These are phyloP conservation scores for Chlamydotis undulata DNA, from an alignment of 2,113 vertebrate species.

Conservation along the genomic window DNA sequence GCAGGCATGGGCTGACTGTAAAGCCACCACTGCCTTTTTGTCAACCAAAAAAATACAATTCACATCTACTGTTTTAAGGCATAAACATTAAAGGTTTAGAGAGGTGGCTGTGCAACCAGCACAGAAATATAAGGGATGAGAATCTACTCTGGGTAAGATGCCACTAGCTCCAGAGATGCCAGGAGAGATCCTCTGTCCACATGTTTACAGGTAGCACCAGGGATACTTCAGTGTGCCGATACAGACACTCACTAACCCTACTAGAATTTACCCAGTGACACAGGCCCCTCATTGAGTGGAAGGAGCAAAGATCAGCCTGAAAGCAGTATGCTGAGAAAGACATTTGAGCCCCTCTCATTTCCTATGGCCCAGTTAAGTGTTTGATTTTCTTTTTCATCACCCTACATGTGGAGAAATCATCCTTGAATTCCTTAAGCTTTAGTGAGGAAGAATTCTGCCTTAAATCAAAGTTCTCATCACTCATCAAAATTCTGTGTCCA, in stretches of 20 bases:
- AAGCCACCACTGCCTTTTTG: neutral
- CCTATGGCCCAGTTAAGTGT: neutral
- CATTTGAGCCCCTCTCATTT: accelerated
- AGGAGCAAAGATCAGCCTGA: neutral
- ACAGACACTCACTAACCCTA: neutral
- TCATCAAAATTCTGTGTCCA: neutral
- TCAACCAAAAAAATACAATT: neutral
- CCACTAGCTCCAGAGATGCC: neutral
- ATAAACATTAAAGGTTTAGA: neutral
- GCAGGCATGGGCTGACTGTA: neutral
- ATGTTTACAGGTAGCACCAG: neutral
- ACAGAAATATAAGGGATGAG: neutral
- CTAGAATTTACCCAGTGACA: neutral
- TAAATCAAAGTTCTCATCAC: neutral
- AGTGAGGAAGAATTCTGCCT: neutral
- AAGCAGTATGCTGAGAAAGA: neutral
- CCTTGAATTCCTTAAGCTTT: neutral
- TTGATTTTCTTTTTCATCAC: neutral
- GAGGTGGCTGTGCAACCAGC: neutral
- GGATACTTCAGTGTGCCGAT: neutral
- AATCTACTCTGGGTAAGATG: neutral
- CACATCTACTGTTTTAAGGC: neutral
- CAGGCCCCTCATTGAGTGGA: neutral
- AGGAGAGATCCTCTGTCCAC: neutral
- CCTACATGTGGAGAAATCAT: neutral